Base-by-base conservation (phyloP, 2,888 invertebrate species). In the Zaprionus obscuricornis region DNA sequence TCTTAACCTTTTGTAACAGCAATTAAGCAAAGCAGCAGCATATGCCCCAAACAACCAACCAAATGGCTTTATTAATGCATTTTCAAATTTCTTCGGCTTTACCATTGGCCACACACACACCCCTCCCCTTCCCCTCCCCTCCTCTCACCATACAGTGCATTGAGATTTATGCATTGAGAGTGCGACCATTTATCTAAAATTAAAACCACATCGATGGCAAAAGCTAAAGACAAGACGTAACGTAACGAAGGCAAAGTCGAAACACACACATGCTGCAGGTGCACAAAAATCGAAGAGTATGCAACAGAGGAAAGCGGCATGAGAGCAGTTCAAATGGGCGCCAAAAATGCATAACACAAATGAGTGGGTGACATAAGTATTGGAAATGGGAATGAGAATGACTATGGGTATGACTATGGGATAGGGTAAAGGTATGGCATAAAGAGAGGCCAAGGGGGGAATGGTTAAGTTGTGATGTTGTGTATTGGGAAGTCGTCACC, bases 41-140 rank as follows among this genome's bases (percentile, higher is more conserved):
- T 27, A 39, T 40, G 42, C 29, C 29, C n/a, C n/a, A n/a, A n/a
- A n/a, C n/a, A 42, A 51, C 34, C 20, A 24, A 33, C 49, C 43
- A 50, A 67, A 67, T 54, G 47, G 13, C n/a, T 55, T 65, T 60
- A 73, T 68, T 64, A 77, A 73, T 73, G 78, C 52, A 65, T 74
- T 74, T 40, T 24, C 39, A 46, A 55, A 73, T 42, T n/a, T n/a
- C n/a, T n/a, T n/a, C n/a, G n/a, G n/a, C n/a, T n/a, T n/a, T n/a
- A n/a, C n/a, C n/a, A n/a, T n/a, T n/a, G n/a, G n/a, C n/a, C n/a
- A n/a, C n/a, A n/a, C n/a, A n/a, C n/a, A n/a, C n/a, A n/a, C n/a
- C n/a, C n/a, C n/a, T n/a, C n/a, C n/a, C n/a, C n/a, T n/a, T n/a
- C n/a, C n/a, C n/a, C n/a, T n/a, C n/a, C n/a, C n/a, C n/a, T n/a